These are phyloP conservation scores for Alectura lathami DNA, from an alignment of 2,113 vertebrate genomes.

Conservation along the genomic window DNA sequence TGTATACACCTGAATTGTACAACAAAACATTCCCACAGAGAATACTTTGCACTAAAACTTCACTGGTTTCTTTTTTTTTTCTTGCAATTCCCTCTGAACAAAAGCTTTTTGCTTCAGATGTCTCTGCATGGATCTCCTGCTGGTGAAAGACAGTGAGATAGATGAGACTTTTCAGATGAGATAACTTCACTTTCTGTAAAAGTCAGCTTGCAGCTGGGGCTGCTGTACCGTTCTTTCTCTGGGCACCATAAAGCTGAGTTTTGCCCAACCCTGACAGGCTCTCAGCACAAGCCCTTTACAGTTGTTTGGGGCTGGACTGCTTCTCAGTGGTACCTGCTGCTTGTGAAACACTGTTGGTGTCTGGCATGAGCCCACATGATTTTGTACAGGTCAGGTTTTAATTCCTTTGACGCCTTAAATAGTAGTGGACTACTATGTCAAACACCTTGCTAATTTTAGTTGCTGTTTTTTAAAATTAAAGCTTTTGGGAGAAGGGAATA, in stretches of 20 bases:
- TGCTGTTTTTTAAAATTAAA: background rate
- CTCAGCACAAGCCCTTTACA: background rate
- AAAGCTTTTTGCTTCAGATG: background rate
- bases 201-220: background rate
- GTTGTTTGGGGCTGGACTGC: background rate
- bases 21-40: background rate
- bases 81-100: background rate
- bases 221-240: background rate
- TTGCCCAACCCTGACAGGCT: background rate
- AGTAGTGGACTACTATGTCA: background rate
- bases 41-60: background rate
- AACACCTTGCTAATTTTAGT: background rate
- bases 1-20: background rate
- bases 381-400: background rate
- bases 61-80: background rate
- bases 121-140: background rate
- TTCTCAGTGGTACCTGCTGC: background rate
- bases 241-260: background rate
- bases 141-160: background rate
- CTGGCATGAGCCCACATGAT: fast-evolving
- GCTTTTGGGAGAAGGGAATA: background rate
- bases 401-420: background rate
- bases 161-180: background rate
- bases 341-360: background rate
- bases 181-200: background rate